Evolutionary conservation across 2,888 invertebrate species (phyloP).

Genomic region (Andrena haemorrhoa): DNA sequence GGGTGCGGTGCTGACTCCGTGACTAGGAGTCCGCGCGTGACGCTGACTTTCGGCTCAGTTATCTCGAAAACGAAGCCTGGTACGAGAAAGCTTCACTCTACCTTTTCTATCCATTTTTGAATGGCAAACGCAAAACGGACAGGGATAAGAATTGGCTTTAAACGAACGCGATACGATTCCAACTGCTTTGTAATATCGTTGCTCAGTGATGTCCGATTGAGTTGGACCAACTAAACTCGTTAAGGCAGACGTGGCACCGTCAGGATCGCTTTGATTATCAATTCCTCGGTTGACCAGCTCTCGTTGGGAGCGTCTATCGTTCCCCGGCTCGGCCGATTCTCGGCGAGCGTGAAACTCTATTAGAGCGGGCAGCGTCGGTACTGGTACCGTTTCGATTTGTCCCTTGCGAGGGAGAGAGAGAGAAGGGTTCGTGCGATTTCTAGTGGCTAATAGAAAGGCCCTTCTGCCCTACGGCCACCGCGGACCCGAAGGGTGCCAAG

Average conservation of each 20-base stretch:
- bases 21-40: not conserved
- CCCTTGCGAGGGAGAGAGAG: conserved; percentile 14
- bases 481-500: conserved; percentile 40
- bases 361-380: conserved; percentile 55
- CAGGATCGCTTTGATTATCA: conserved; percentile 72
- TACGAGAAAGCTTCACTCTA: not conserved
- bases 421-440: conserved; percentile 67
- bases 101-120: not conserved
- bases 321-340: conserved; percentile 62
- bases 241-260: not conserved
- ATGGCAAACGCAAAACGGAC: not conserved
- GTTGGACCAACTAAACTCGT: conserved; percentile 20
- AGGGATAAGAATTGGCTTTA: not conserved
- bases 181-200: not conserved
- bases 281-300: conserved; percentile 72
- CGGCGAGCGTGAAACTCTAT: conserved; percentile 74
- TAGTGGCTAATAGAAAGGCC: conserved; percentile 73
- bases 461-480: conserved; percentile 52
- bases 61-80: not conserved
- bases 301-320: conserved; percentile 33
- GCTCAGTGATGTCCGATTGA: not conserved
- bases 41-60: not conserved
- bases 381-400: conserved; percentile 64
- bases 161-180: no score
- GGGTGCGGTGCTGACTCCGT: not conserved